These are phyloP conservation scores for Streptopelia turtur DNA, from an alignment of 2,797 vertebrate species.

Conservation along the genomic window DNA sequence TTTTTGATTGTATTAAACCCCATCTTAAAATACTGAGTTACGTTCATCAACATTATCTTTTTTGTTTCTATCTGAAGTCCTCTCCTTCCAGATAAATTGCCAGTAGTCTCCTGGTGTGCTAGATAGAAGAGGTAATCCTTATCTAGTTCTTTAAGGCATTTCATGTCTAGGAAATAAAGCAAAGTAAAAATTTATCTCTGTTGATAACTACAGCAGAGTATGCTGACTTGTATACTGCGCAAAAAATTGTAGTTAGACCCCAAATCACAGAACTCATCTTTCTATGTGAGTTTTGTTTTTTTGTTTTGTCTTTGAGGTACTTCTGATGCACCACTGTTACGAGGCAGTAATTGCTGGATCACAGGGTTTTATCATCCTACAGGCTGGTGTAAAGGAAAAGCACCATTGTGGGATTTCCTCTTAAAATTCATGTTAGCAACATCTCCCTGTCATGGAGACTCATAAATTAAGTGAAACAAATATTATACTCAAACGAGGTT, in stretches of 20 bases:
- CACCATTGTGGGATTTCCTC: background rate
- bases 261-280: background rate
- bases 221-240: background rate
- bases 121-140: background rate
- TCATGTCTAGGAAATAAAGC: background rate
- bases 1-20: background rate
- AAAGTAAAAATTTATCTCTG: background rate
- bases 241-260: background rate
- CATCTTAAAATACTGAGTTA: background rate
- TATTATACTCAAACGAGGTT: no score
- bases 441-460: background rate
- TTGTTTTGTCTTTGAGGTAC: background rate
- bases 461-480: no score
- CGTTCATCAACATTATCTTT: background rate
- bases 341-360: background rate
- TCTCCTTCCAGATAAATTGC: background rate
- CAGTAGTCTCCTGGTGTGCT: background rate
- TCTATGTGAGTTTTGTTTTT: background rate
- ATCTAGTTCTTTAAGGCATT: background rate
- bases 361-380: background rate
- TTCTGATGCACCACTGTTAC: background rate
- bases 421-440: background rate
- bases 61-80: background rate
- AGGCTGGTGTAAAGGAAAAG: background rate
- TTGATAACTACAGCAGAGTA: background rate